Evolutionary conservation across 2,888 invertebrate genomes (phyloP).

Genomic region (Scaptomyza polygonia): DNA sequence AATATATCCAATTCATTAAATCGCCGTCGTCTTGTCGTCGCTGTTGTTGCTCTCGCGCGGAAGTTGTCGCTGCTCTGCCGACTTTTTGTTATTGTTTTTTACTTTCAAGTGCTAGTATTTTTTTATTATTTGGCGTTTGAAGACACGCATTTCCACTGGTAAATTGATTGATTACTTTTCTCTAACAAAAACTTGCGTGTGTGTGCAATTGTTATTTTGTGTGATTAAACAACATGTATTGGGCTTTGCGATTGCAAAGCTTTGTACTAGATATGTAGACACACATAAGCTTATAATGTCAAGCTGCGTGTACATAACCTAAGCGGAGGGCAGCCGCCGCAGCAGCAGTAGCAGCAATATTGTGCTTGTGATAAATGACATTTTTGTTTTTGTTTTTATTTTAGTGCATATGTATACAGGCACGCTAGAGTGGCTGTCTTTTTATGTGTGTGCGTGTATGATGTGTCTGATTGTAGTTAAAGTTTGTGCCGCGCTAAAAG

Average conservation of each 20-base stretch:
- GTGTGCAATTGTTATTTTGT: conserved; percentile 8
- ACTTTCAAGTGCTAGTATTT: conserved; percentile 49
- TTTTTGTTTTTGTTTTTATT: conserved; percentile 16
- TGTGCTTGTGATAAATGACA: conserved; percentile 35
- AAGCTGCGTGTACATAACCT: conserved; percentile 49
- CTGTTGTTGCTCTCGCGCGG: conserved; percentile 55
- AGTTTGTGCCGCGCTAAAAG: conserved; percentile 20
- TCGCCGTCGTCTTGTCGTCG: conserved; percentile 42
- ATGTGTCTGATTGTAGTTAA: conserved; percentile 10
- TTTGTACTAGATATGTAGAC: conserved; percentile 33
- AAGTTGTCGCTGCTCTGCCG: conserved; percentile 52
- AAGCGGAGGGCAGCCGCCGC: conserved; percentile 44
- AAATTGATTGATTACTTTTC: conserved; percentile 30
- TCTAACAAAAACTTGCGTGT: conserved; percentile 16
- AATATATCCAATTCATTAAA: conserved; percentile 34
- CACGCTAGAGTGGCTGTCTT: neutral
- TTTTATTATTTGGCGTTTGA: conserved; percentile 45
- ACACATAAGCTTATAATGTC: conserved; percentile 36
- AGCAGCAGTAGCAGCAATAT: conserved; percentile 23
- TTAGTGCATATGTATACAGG: conserved; percentile 4
- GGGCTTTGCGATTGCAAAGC: conserved; percentile 33
- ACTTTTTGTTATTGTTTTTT: conserved; percentile 62
- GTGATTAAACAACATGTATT: conserved; percentile 35
- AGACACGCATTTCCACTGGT: conserved; percentile 47
- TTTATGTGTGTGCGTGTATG: conserved; percentile 10